phyloP scores from a whole-genome alignment of 2,888 invertebrate species.

The Germaria angustata region DNA sequence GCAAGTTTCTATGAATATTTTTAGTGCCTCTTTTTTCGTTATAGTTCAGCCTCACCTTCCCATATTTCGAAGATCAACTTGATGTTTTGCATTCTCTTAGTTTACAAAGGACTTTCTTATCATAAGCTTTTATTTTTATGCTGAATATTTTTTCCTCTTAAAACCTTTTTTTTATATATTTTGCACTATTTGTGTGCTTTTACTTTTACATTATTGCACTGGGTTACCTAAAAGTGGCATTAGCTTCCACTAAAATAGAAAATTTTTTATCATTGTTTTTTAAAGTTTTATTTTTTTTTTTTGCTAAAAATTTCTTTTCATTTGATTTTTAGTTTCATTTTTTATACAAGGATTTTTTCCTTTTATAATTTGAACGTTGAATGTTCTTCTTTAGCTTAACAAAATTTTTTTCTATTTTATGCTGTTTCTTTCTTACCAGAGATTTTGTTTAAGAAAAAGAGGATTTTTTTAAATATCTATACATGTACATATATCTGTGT shows the following conservation, averaged over 20 bases:
- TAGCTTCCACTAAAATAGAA: constrained; percentile 47
- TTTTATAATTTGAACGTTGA: constrained; percentile 22
- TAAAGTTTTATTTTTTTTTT: no score
- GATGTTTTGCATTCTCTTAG: constrained; percentile 16
- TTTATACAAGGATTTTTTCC: neutral
- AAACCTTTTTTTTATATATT: neutral
- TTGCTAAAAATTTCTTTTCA: constrained; percentile 25
- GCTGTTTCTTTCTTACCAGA: constrained; percentile 8
- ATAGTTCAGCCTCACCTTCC: no score
- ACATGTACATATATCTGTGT: neutral
- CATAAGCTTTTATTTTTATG: constrained; percentile 28
- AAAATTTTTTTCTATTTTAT: neutral
- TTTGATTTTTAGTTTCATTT: neutral
- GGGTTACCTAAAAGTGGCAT: constrained; percentile 51
- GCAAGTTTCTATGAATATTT: no score
- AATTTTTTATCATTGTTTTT: no score
- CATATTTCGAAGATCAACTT: neutral
- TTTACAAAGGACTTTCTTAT: constrained; percentile 30
- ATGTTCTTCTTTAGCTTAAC: constrained; percentile 20
- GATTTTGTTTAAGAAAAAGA: constrained; percentile 20
- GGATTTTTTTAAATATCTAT: neutral
- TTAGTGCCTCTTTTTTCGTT: no score
- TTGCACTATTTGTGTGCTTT: constrained; percentile 1
- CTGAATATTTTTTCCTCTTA: neutral
- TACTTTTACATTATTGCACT: neutral